phyloP scores from a whole-genome alignment of 2,797 vertebrate species.

The Tauraco hartlaubi region DNA sequence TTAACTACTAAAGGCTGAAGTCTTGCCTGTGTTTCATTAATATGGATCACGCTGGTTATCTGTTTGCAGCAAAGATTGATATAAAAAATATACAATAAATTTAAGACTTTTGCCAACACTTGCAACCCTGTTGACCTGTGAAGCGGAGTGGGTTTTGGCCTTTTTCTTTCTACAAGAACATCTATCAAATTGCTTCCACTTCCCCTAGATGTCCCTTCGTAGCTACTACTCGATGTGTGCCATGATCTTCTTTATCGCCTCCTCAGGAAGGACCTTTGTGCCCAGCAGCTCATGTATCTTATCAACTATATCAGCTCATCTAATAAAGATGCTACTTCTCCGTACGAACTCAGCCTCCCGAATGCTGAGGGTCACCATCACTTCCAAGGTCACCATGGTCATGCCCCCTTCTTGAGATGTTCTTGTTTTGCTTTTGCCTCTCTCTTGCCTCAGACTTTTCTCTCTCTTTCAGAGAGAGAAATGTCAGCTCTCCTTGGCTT shows the following conservation, averaged over 20 bases:
- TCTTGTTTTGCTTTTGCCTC: background rate
- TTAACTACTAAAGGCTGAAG: background rate
- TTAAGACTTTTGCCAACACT: background rate
- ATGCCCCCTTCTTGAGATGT: background rate
- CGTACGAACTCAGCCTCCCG: rapidly evolving
- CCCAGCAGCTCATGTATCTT: background rate
- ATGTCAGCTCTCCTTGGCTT: background rate
- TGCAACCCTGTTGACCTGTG: background rate
- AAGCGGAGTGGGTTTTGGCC: rapidly evolving
- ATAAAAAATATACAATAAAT: background rate
- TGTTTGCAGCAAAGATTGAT: background rate
- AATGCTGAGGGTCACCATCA: background rate
- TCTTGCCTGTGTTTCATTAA: background rate
- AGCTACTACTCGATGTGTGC: background rate
- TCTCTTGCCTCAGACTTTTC: background rate
- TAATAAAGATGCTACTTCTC: background rate
- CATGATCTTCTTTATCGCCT: background rate
- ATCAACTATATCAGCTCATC: background rate
- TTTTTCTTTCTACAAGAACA: background rate
- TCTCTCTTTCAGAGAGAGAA: background rate
- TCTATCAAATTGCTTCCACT: background rate
- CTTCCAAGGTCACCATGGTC: background rate
- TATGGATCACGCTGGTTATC: background rate
- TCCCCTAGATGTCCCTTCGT: background rate
- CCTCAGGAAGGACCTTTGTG: background rate